Conservation (phyloP, 2,797 vertebrate genomes). For the Dermochelys coriacea region DNA sequence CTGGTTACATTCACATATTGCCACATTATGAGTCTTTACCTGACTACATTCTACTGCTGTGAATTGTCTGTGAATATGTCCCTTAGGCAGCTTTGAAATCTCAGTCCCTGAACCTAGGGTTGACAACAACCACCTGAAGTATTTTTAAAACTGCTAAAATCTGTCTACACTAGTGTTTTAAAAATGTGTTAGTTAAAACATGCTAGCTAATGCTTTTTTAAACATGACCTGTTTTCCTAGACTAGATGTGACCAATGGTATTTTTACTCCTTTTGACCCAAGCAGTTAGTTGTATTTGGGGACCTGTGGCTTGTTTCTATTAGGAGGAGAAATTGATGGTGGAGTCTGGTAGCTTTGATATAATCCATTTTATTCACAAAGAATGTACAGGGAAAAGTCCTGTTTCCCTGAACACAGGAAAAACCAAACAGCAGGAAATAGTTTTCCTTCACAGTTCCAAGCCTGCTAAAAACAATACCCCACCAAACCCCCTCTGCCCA, state of each 20-base stretch:
- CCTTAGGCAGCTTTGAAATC: neutral
- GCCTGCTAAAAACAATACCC: neutral
- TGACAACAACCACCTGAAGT: neutral
- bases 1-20: neutral
- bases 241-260: neutral
- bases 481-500: neutral
- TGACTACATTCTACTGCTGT: neutral
- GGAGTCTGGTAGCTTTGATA: neutral
- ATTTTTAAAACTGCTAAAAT: neutral
- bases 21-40: neutral
- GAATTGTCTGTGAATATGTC: neutral
- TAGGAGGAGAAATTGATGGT: neutral
- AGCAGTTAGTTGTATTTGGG: neutral
- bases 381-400: neutral
- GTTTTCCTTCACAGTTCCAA: neutral
- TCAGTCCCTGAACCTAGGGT: neutral
- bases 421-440: neutral
- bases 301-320: neutral
- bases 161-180: neutral
- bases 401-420: neutral
- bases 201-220: neutral
- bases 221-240: neutral
- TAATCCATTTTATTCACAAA: neutral
- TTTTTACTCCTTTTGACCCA: neutral
- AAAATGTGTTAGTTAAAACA: neutral